A percentile compares a stretch with the other conserved stretches of the same genome.
Conservation (phyloP, 2,797 vertebrate genomes). For the Ataeniobius toweri region DNA sequence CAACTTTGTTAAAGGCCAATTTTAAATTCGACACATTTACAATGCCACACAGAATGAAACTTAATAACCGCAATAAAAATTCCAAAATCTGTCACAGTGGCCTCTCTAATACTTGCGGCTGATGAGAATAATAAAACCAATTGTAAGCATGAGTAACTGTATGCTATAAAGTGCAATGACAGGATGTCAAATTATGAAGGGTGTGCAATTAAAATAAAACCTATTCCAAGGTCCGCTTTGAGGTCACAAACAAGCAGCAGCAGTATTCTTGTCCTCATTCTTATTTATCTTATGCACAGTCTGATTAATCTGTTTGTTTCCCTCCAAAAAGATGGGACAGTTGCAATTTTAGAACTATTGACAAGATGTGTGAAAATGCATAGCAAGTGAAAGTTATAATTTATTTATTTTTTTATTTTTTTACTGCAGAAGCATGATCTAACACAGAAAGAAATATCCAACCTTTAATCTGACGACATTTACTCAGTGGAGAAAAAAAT, state of each 20-base stretch:
- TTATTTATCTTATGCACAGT: neutral
- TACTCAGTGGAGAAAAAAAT: too few species aligned
- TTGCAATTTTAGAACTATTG: too few species aligned
- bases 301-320: neutral
- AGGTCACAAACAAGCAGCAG: neutral
- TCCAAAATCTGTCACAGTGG: conserved; percentile 37
- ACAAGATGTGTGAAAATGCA: too few species aligned
- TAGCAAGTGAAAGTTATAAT: too few species aligned
- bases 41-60: conserved; percentile 57
- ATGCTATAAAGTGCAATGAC: conserved; percentile 16
- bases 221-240: neutral
- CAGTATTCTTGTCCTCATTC: neutral
- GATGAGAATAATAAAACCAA: conserved; percentile 52
- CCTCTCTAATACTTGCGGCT: conserved; percentile 40
- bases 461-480: too few species aligned
- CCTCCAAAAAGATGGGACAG: neutral
- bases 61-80: conserved; percentile 55
- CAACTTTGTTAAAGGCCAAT: conserved; percentile 43
- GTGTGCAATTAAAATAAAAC: conserved; percentile 22
- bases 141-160: conserved; percentile 36
- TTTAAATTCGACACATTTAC: conserved; percentile 57
- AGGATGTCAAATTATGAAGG: conserved; percentile 33
- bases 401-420: too few species aligned
- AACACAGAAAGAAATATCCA: too few species aligned
- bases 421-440: too few species aligned